Conservation (phyloP, 2,113 vertebrate genomes). For the Heteronetta atricapilla region DNA sequence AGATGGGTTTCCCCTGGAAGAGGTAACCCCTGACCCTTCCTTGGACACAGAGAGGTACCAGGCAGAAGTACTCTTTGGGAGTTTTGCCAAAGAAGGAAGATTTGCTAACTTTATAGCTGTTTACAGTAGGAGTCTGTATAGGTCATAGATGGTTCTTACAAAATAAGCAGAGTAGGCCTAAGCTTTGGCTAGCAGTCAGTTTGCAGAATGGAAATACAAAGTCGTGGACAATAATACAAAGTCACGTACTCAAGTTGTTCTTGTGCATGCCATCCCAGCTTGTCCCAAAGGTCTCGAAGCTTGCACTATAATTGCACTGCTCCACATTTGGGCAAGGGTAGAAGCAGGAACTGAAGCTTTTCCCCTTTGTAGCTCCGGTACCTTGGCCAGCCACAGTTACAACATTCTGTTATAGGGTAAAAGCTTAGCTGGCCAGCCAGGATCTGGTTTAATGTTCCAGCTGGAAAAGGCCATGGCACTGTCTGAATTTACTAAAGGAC, state of each 20-base stretch:
- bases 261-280: accelerated
- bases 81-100: neutral
- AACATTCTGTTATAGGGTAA: neutral
- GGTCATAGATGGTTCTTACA: neutral
- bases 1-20: neutral
- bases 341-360: neutral
- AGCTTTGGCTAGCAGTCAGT: neutral
- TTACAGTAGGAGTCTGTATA: neutral
- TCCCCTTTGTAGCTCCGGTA: neutral
- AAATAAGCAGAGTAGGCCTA: neutral
- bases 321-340: accelerated
- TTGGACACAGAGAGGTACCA: neutral
- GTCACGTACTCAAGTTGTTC: neutral
- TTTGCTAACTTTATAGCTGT: neutral
- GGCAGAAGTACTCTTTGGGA: neutral
- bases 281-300: neutral
- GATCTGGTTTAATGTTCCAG: neutral
- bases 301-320: neutral
- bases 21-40: neutral
- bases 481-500: constrained; percentile 22
- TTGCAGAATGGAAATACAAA: neutral
- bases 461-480: constrained; percentile 7
- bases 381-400: neutral
- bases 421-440: neutral
- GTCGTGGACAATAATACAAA: accelerated